Base-by-base conservation (phyloP, 1,140 invertebrate genomes). In the Nephila pilipes region DNA sequence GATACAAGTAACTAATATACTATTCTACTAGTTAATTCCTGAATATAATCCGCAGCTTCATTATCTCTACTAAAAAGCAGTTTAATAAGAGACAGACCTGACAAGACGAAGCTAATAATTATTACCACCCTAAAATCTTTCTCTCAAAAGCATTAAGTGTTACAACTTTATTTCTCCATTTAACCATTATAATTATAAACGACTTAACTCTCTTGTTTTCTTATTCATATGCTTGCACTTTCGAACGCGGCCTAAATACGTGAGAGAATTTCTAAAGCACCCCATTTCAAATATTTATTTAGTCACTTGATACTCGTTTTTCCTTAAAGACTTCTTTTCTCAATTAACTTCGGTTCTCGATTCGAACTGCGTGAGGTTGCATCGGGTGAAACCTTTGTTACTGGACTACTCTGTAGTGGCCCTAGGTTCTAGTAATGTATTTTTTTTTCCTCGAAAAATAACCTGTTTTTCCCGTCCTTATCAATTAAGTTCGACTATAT, bases 241-340 rank as follows among this genome's bases (percentile, higher is more conserved):
- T 75, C 29, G 25, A 6, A 32, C 29, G 29, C 36, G 69, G 32
- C 69, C 69, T 20, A 75, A 75, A 75, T 75, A 75, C 69, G 69
- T 75, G 69, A 75, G 69, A 75, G 32, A 75, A 36, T 75, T 75
- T 32, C 69, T 4, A 36, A 29, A 75, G 29, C 69, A 75, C 25
- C 69, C 69, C 5, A 75, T 75, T 75, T 16, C 69, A 75, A 75
- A 75, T 75, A 75, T 75, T 75, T 75, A 36, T 75, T 75, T 75
- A 75, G 69, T 18, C 69, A 75, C 29, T 29, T 75, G 69, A 75
- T 75, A 75, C 25, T 75, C 69, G 29, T 36, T 75, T 60, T 75
- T 36, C 29, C 69, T 75, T 36, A 18, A 32, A 75, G 69, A 75
- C 46, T 32, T 29, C 4, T 75, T 29, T 75, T 18, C 69, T 75